phyloP scores from a whole-genome alignment of 2,797 vertebrate species.

The Sebastiscus albofasciatus region DNA sequence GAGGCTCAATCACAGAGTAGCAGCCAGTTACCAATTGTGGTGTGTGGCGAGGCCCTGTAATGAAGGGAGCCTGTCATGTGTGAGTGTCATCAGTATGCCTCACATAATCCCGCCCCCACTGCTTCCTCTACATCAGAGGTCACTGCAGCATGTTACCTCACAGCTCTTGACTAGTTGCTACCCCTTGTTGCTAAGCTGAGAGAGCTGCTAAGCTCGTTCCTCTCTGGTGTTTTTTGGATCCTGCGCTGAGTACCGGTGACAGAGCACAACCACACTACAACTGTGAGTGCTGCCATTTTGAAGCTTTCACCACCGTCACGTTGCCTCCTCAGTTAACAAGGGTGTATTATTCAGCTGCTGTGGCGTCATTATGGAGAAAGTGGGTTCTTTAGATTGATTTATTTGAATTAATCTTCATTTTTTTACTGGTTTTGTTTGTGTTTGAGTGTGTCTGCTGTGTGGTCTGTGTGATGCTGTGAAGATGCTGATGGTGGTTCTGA shows the following conservation, averaged over 20 bases:
- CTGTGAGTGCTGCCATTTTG: conserved; percentile 60
- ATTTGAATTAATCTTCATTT: background rate
- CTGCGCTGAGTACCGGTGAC: conserved; percentile 42
- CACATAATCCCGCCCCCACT: conserved; percentile 56
- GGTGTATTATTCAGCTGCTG: conserved; percentile 1
- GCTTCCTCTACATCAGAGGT: conserved; percentile 70
- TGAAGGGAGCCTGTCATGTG: conserved; percentile 46
- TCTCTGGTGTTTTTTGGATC: conserved; percentile 67
- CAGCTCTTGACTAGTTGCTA: conserved; percentile 73
- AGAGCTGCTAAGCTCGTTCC: conserved; percentile 64
- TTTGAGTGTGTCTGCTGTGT: background rate
- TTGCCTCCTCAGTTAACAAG: background rate
- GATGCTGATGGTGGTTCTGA: conserved; percentile 20
- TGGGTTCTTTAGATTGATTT: background rate
- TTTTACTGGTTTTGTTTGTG: background rate
- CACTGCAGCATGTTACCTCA: conserved; percentile 69
- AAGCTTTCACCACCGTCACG: conserved; percentile 36
- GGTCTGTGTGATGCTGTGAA: background rate
- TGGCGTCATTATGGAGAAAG: background rate
- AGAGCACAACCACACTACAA: conserved; percentile 39
- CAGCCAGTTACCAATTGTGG: conserved; percentile 23
- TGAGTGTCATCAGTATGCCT: conserved; percentile 60
- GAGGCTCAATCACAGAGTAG: background rate
- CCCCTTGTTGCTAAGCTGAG: conserved; percentile 79
- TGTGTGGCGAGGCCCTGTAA: conserved; percentile 9